phyloP scores from a whole-genome alignment of 2,113 vertebrate species.

The Dipodomys merriami region DNA sequence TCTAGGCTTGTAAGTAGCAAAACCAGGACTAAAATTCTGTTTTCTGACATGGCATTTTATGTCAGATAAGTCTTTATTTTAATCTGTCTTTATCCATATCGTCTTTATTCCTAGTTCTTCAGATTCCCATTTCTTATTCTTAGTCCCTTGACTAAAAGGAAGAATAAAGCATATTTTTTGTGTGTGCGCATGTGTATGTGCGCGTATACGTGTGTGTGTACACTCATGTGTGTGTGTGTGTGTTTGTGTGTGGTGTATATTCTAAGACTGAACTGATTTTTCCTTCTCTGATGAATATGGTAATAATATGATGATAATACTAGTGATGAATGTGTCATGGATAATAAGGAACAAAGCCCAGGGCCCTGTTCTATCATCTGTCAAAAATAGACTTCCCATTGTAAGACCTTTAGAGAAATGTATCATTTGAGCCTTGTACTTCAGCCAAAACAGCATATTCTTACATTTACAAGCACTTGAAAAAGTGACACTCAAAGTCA shows the following conservation, averaged over 20 bases:
- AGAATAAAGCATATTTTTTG: neutral
- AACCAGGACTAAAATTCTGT: neutral
- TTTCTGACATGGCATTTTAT: neutral
- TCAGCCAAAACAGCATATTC: neutral
- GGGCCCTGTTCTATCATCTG: neutral
- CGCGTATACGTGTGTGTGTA: too few species aligned
- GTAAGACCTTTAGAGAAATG: neutral
- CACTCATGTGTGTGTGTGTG: too few species aligned
- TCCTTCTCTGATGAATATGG: neutral
- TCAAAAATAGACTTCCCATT: neutral
- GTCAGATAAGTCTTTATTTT: neutral
- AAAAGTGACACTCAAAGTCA: neutral
- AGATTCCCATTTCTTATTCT: neutral
- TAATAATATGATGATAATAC: slow-evolving; percentile 16
- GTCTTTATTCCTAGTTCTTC: neutral
- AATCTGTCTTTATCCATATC: neutral
- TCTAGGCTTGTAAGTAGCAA: neutral
- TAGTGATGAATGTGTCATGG: neutral
- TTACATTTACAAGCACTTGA: slow-evolving; percentile 32
- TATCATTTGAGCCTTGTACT: neutral
- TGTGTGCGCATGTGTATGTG: too few species aligned
- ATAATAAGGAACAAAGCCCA: neutral
- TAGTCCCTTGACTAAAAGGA: neutral
- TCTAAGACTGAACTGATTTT: neutral
- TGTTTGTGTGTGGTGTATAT: neutral